These are phyloP conservation scores for Leucoma salicis DNA, from an alignment of 2,888 invertebrate genomes.

Conservation along the genomic window DNA sequence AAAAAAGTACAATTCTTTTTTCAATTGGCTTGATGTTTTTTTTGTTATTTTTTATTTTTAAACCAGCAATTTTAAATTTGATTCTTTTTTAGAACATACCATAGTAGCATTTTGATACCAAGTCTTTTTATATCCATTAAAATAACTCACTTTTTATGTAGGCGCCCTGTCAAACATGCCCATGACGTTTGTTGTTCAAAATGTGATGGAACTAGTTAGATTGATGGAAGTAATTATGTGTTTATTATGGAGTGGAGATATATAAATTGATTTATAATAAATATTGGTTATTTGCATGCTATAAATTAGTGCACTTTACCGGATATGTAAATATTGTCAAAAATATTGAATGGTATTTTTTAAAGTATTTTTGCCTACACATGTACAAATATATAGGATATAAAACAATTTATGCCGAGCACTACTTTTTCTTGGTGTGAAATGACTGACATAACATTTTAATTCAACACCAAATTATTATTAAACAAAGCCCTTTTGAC, in stretches of 20 bases:
- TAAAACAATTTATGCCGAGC: no score
- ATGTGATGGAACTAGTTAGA: constrained; percentile 32
- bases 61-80: background rate
- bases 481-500: no score
- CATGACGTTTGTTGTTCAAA: constrained; percentile 37
- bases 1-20: background rate
- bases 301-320: constrained; percentile 14
- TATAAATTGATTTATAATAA: constrained; percentile 22
- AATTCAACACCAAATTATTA: no score
- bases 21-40: background rate
- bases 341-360: constrained; percentile 3
- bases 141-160: background rate
- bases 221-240: constrained; percentile 19
- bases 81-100: background rate
- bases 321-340: constrained; percentile 8
- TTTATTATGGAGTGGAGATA: constrained; percentile 23
- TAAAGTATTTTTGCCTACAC: no score
- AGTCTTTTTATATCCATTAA: background rate
- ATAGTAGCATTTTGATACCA: background rate
- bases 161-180: constrained; percentile 1
- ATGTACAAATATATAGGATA: no score
- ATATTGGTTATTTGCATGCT: constrained; percentile 41
- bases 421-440: no score
- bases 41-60: background rate
- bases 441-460: no score